These are phyloP conservation scores for Dicycla oo DNA, from an alignment of 2,888 invertebrate genomes.

Conservation along the genomic window DNA sequence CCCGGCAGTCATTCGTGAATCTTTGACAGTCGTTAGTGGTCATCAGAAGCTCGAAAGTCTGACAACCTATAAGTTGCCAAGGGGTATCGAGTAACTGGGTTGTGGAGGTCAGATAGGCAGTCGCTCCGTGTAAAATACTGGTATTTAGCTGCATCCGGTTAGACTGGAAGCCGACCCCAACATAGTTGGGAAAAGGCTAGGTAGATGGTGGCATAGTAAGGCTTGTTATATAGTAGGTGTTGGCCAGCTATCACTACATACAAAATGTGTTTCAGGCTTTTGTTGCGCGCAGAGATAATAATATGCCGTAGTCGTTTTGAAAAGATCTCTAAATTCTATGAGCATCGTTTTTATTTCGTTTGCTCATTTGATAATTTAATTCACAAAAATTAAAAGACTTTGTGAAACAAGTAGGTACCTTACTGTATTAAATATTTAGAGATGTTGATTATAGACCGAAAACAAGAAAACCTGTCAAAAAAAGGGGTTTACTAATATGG, in stretches of 20 bases:
- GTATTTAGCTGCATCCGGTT: no score
- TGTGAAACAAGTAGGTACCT: no score
- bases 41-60: background rate
- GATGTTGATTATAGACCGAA: background rate
- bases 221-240: conserved; percentile 13
- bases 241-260: conserved; percentile 36
- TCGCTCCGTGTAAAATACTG: no score
- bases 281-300: conserved; percentile 24
- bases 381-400: conserved; percentile 2
- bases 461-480: background rate
- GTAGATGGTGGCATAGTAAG: background rate
- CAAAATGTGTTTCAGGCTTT: conserved; percentile 30
- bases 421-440: conserved; percentile 1
- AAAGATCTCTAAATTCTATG: conserved; percentile 24
- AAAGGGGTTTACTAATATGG: background rate
- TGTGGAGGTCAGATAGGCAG: no score
- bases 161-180: no score
- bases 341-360: conserved; percentile 16
- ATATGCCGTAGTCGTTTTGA: conserved; percentile 11
- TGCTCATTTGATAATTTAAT: conserved; percentile 10
- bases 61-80: background rate
- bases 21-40: background rate
- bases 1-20: no score
- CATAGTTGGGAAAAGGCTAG: no score
- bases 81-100: background rate